These are phyloP conservation scores for Rutilus rutilus DNA, from an alignment of 2,113 vertebrate genomes.

Conservation along the genomic window DNA sequence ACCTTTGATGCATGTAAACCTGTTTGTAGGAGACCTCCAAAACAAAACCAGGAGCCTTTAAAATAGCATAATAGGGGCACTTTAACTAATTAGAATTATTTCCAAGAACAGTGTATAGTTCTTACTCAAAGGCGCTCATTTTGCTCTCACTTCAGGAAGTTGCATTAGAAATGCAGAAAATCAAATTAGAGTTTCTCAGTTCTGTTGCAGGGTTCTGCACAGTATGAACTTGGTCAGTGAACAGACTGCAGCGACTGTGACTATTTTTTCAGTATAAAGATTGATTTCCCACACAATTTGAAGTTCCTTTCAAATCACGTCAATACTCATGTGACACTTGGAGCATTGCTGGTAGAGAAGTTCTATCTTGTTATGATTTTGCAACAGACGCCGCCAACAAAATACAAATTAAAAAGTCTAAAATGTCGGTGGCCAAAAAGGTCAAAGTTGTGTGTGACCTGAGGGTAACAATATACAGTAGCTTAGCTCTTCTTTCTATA, in stretches of 20 bases:
- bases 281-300: neutral
- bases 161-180: neutral
- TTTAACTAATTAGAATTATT: neutral
- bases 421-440: neutral
- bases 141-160: neutral
- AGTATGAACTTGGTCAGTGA: neutral
- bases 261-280: neutral
- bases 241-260: neutral
- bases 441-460: neutral
- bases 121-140: neutral
- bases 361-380: neutral
- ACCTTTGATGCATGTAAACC: too few species aligned
- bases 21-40: too few species aligned
- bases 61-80: too few species aligned
- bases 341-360: neutral
- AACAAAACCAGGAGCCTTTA: too few species aligned
- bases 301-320: neutral
- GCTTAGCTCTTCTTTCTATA: neutral
- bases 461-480: neutral
- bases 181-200: neutral
- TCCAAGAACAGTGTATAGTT: neutral
- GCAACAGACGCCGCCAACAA: neutral
- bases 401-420: neutral
- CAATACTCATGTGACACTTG: neutral
- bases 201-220: neutral